A percentile compares a stretch with the other conserved stretches of the same genome.
Evolutionary conservation across 2,888 invertebrate genomes (phyloP).

Genomic region (Pheosia gnoma): DNA sequence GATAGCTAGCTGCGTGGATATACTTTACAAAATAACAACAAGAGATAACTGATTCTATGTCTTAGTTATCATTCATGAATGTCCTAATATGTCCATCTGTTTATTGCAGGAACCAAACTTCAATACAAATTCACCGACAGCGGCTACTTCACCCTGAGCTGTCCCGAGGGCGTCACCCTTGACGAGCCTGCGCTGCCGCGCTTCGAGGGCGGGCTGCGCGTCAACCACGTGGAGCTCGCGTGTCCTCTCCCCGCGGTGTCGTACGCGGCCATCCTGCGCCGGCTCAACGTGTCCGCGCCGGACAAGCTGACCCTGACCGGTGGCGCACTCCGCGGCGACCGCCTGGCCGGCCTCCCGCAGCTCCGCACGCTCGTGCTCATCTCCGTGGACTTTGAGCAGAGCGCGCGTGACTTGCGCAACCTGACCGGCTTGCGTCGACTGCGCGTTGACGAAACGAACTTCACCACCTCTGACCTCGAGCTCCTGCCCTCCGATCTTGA

Average conservation of each 20-base stretch:
- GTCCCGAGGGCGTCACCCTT: constrained; percentile 21
- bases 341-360: constrained; percentile 11
- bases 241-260: constrained; percentile 20
- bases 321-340: constrained; percentile 14
- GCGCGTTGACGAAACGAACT: constrained; percentile 1
- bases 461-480: constrained; percentile 7
- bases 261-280: constrained; percentile 15
- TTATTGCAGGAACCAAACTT: background rate
- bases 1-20: no score
- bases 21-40: no score
- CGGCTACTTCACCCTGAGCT: constrained; percentile 16
- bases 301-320: constrained; percentile 14
- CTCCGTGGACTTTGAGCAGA: constrained; percentile 5
- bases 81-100: background rate
- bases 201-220: constrained; percentile 17
- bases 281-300: constrained; percentile 17
- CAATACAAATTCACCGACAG: constrained; percentile 21
- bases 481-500: constrained; percentile 12
- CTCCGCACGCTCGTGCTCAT: constrained; percentile 13
- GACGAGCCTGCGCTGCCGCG: constrained; percentile 26
- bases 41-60: no score
- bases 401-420: constrained; percentile 84
- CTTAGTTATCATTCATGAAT: no score
- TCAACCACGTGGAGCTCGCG: constrained; percentile 10
- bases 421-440: constrained; percentile 85